Percentiles rank a stretch among this genome's conserved stretches.
Conservation (phyloP, 2,888 invertebrate species). For the Protophormia terraenovae region DNA sequence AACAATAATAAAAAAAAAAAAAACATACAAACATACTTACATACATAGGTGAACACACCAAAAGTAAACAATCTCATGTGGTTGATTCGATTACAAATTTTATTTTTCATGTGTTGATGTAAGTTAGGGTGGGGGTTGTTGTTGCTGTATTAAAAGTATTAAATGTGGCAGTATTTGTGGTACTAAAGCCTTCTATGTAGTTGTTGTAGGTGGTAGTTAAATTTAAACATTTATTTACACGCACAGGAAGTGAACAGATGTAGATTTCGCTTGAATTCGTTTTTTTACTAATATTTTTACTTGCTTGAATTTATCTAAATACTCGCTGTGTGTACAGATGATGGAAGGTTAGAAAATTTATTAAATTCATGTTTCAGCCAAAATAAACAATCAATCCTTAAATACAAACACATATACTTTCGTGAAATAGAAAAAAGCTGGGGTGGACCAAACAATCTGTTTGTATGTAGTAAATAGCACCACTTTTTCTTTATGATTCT, state of each 20-base stretch:
- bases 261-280: constrained; percentile 58
- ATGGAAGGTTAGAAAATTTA: constrained; percentile 40
- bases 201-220: constrained; percentile 53
- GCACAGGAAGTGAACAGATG: constrained; percentile 77
- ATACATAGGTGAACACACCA: constrained; percentile 17
- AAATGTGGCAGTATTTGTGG: constrained; percentile 20
- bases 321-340: not conserved
- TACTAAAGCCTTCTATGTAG: constrained; percentile 34
- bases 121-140: constrained; percentile 38
- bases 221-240: constrained; percentile 66
- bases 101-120: too few relatives aligned
- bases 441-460: constrained; percentile 57
- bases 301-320: constrained; percentile 15
- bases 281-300: not conserved
- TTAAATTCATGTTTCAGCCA: constrained; percentile 42
- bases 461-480: constrained; percentile 21
- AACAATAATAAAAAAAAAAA: too few relatives aligned
- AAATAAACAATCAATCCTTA: constrained; percentile 52
- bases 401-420: not conserved
- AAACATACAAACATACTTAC: too few relatives aligned
- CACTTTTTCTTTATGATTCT: constrained; percentile 24
- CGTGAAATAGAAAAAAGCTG: constrained; percentile 18
- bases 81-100: constrained; percentile 50
- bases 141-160: not conserved
- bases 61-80: constrained; percentile 55